A percentile compares a stretch with the other conserved stretches of the same genome.
Evolutionary conservation across 2,888 invertebrate genomes (phyloP).

Genomic region (Zaprionus obscuricornis): DNA sequence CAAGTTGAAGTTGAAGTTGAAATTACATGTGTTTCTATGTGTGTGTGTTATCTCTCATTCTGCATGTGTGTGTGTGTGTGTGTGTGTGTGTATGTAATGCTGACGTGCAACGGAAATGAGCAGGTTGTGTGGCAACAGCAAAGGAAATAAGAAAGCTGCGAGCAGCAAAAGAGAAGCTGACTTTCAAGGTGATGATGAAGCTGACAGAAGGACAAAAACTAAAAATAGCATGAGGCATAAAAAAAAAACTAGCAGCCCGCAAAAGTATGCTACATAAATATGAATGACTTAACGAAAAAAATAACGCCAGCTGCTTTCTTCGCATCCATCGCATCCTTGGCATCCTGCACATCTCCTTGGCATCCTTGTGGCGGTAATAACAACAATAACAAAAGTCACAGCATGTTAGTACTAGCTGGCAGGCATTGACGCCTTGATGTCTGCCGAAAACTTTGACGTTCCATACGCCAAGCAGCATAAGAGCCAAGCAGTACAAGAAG

Average conservation of each 20-base stretch:
- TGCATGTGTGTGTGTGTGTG: conserved; percentile 12
- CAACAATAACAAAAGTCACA: conserved; percentile 46
- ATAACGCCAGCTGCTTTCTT: conserved; percentile 29
- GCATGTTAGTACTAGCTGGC: conserved; percentile 35
- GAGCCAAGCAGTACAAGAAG: conserved; percentile 9
- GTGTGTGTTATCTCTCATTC: background rate
- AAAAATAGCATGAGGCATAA: too few relatives aligned
- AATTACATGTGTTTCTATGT: conserved; percentile 12
- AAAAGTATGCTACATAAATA: conserved; percentile 59
- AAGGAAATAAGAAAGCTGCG: conserved; percentile 40
- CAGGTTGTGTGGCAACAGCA: conserved; percentile 30
- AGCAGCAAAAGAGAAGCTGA: conserved; percentile 1
- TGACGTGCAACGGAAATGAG: conserved; percentile 64
- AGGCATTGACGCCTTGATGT: conserved; percentile 70
- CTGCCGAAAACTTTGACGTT: conserved; percentile 69
- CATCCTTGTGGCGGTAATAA: background rate
- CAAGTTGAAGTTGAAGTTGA: conserved; percentile 31
- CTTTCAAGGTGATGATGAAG: too few relatives aligned
- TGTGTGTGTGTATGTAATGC: conserved; percentile 13
- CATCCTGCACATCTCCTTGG: conserved; percentile 15
- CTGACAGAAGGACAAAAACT: too few relatives aligned
- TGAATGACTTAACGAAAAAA: conserved; percentile 58
- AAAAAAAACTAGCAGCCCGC: conserved; percentile 39
- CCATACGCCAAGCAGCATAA: conserved; percentile 7
- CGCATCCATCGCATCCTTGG: conserved; percentile 4